Conservation (phyloP, 2,797 vertebrate genomes). For the Scarus forsteni region DNA sequence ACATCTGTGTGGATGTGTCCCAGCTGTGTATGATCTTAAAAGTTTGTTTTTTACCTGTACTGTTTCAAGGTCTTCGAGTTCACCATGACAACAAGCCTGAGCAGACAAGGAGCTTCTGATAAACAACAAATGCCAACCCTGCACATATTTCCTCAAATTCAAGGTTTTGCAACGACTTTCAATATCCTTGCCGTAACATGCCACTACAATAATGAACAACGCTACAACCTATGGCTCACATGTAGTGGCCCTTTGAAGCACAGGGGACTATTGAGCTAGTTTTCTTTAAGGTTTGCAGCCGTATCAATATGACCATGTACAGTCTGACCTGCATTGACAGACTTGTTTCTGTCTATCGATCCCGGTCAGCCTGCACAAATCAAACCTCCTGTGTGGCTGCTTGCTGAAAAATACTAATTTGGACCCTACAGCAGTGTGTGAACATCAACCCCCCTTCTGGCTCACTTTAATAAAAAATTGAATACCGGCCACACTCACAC, state of each 20-base stretch:
- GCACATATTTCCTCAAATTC: constrained; percentile 12
- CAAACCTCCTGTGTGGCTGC: constrained; percentile 9
- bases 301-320: constrained; percentile 46
- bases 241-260: constrained; percentile 22
- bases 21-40: neutral
- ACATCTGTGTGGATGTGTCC: constrained; percentile 1
- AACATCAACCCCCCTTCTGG: neutral
- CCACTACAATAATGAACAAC: constrained; percentile 27
- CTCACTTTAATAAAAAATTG: constrained; percentile 19
- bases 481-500: constrained; percentile 13
- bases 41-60: neutral
- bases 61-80: constrained; percentile 19
- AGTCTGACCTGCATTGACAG: constrained; percentile 56
- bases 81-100: constrained; percentile 2
- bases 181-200: constrained; percentile 9
- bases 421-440: constrained; percentile 12
- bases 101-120: neutral
- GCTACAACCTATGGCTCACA: constrained; percentile 10
- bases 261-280: constrained; percentile 32
- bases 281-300: constrained; percentile 39
- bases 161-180: constrained; percentile 17
- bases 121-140: constrained; percentile 10
- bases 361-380: constrained; percentile 30
- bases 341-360: constrained; percentile 52
- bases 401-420: constrained; percentile 39